Conservation (phyloP, 2,797 vertebrate species). For the Crenichthys baileyi region DNA sequence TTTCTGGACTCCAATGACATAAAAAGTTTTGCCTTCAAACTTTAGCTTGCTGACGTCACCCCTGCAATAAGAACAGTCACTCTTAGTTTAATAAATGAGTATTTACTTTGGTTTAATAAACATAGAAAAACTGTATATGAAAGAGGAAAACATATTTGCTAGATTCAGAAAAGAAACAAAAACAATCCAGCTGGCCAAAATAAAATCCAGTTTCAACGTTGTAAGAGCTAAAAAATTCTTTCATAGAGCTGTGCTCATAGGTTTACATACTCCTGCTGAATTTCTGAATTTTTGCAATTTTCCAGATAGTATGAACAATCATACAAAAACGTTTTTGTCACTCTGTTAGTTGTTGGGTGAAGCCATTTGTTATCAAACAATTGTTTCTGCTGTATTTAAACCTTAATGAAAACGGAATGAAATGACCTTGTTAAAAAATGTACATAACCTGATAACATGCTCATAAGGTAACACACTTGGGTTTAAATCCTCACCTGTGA, state of each 20-base stretch:
- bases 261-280: too few species aligned
- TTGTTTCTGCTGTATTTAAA: too few species aligned
- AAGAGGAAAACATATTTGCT: neutral
- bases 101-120: too few species aligned
- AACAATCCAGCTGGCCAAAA: neutral
- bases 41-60: constrained; percentile 95
- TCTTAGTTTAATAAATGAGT: neutral
- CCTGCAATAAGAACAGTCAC: constrained; percentile 79
- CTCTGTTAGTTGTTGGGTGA: neutral
- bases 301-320: neutral
- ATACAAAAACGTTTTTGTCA: neutral
- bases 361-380: too few species aligned
- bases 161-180: constrained; percentile 1
- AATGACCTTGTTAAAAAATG: neutral
- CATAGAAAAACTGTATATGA: neutral
- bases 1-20: constrained; percentile 93
- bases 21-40: constrained; percentile 98
- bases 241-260: neutral
- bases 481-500: neutral
- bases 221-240: neutral
- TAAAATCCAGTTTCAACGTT: neutral
- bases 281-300: neutral
- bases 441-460: neutral
- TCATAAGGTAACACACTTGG: neutral
- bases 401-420: neutral